Evolutionary conservation across 2,797 vertebrate species (phyloP), one percentile per base, ranked within the genome.

Genomic region (Chelonia mydas): DNA sequence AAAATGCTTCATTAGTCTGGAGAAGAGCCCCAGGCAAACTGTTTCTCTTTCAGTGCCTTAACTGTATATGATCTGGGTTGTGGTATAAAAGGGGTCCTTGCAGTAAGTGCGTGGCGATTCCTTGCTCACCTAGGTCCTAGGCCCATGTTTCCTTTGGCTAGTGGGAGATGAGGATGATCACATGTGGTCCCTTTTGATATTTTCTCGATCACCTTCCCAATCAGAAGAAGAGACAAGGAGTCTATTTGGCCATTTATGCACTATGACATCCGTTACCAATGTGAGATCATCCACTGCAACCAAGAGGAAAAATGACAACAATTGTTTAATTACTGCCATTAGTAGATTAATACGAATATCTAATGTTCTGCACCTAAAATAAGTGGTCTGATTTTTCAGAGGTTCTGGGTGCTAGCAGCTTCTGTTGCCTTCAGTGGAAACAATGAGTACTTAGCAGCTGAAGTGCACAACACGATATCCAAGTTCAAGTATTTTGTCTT

Each of bases 391-490:
- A 6, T n/a, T 37, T 19, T 93, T 76, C 74, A n/a, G 3, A 33
- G 83, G 16, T 88, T 2, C 90, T 25, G 25, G 10, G 11, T 84
- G 12, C 5, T 90, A 79, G 0, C 76, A 59, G 3, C 19, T 25
- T 83, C 31, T 83, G 74, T n/a, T 11, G 7, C 0, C 91, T 92
- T 83, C 57, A 65, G 72, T 90, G 74, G 37, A 82, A 12, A 13
- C 65, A 7, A 53, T 53, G 80, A 15, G 1, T 55, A 31, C 57
- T 89, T 59, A 16, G 37, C 33, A 51, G 33, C 92, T 83, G 41
- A 76, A 23, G 25, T 25, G 11, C 3, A 28, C 41, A 51, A 45
- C 0, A 1, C 28, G 19, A 72, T 59, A 83, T 7, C 6, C 45
- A 81, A 31, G 50, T 21, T 5, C 76, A 85, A 68, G 53, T 85